Evolutionary conservation across 30 jellyfish, hydroid and myxozoan species (phyloP), one percentile per base, ranked within the genome.

Genomic region (Hydractinia symbiolongicarpus): DNA sequence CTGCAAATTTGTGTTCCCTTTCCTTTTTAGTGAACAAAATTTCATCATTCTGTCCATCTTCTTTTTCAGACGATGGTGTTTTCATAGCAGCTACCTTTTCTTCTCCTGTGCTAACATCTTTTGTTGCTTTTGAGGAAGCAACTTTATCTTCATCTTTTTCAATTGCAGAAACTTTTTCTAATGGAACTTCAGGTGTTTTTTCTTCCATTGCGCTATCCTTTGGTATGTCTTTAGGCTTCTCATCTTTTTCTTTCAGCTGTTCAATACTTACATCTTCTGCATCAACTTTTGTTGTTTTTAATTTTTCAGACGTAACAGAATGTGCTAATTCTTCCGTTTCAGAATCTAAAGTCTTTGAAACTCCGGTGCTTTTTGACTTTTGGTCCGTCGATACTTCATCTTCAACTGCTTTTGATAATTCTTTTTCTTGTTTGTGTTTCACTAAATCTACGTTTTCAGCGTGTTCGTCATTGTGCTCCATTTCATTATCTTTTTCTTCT

Each of bases 231-330:
- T 81, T 84, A 20, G 95, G 97, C 64, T 78, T 74, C 53, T 70
- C 95, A 55, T 78, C 84, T 53, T 77, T 82, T 69, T 88, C 79
- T 66, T 87, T 93, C 14, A 93, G 87, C 54, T 93, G 95, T 56
- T 93, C 98, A 40, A 93, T 93, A 13, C 80, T 94, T 54, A 93
- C 86, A 49, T 67, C 92, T 5, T 76, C 86, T 20, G 89, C 95
- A 30, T 30, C 44, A 30, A 30, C 44, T 44, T 86, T 94, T 6
- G 95, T 76, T 51, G 84, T 87, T 8, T 64, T 52, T 10, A 77
- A 7, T 50, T 82, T 78, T 8, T 77, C 77, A 4, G 71, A 21
- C 57, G 76, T 64, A 16, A 56, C 67, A 20, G 20, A 66, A 5
- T 77, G 83, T 19, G 60, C 81, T 10, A 8, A 77, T 61, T 69